A percentile compares a stretch with the other conserved stretches of the same genome.
Evolutionary conservation across 2,113 vertebrate genomes (phyloP).

Genomic region (Piliocolobus tephrosceles): DNA sequence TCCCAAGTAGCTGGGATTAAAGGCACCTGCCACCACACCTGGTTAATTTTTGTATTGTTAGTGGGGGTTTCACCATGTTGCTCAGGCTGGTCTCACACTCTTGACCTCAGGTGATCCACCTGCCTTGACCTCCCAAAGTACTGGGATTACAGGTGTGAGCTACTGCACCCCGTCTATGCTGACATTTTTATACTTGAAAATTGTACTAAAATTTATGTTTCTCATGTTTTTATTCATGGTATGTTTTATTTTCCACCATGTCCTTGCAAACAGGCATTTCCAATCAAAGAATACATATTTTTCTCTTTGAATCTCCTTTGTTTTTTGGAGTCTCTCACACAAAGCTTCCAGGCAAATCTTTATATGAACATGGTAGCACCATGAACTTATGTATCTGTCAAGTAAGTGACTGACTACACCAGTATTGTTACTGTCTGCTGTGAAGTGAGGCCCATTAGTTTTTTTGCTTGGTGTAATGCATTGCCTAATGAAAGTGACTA

Average conservation of each 20-base stretch:
- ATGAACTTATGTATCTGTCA: neutral
- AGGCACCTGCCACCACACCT: too few relatives aligned
- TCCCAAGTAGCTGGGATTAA: too few relatives aligned
- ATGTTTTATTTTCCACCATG: neutral
- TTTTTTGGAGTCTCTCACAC: neutral
- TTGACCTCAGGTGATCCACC: too few relatives aligned
- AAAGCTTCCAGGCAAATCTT: neutral
- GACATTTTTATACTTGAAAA: slow-evolving; percentile 31
- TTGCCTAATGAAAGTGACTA: neutral
- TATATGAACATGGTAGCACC: neutral
- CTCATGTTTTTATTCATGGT: neutral
- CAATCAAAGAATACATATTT: neutral
- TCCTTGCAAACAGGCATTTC: neutral
- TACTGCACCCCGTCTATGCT: neutral
- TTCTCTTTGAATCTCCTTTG: neutral
- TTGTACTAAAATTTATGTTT: neutral
- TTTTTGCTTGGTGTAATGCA: neutral
- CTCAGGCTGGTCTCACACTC: too few relatives aligned
- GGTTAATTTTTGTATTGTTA: too few relatives aligned
- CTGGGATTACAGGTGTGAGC: too few relatives aligned
- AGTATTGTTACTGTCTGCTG: neutral
- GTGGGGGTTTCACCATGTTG: too few relatives aligned
- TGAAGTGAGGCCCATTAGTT: neutral
- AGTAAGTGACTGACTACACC: neutral
- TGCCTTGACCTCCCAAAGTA: too few relatives aligned